Evolutionary conservation across 1,140 invertebrate genomes (phyloP), one percentile per base, ranked within the genome.

Genomic region (Aphaenogaster floridana): DNA sequence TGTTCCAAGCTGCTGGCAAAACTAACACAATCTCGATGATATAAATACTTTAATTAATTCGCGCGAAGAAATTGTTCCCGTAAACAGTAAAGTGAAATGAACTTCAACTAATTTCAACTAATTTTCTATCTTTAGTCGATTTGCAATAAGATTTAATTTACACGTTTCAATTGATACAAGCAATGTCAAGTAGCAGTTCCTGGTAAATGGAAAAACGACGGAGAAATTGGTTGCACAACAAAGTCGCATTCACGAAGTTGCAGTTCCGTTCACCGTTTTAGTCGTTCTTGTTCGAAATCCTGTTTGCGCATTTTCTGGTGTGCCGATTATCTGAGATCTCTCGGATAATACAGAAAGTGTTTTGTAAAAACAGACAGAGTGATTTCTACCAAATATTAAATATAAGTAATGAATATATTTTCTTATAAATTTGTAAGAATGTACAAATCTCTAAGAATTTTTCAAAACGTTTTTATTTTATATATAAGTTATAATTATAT

Each of bases 111-210:
- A 74, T 74, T 72, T n/a, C 36, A 57, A 74, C 2, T 74, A 54
- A 74, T 74, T 57, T 54, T 54, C 21, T 34, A 34, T 50, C 15
- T 54, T 34, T 39, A 17, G 21, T 57, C 3, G 5, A 34, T 0
- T 34, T 34, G 13, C 36, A 50, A 21, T 2, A 36, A 50, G 45
- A 34, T 63, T 4, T 45, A 52, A 21, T 79, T 66, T 79, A 13
- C 8, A 66, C 17, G 5, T 48, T 79, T 66, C n/a, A 79, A 66
- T 11, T 79, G 9, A 50, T 39, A 36, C 17, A 52, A 68, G 61
- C 59, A 79, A 79, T 79, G 61, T 66, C 61, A 79, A 79, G 28
- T 66, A 66, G 21, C 17, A 64, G 15, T 68, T 79, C 34, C 11
- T 68, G 7, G 28, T 9, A 79, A 48, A 68, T 50, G 13, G 9